Evolutionary conservation across 2,113 vertebrate species (phyloP).

Genomic region (Leucopsar rothschildi): DNA sequence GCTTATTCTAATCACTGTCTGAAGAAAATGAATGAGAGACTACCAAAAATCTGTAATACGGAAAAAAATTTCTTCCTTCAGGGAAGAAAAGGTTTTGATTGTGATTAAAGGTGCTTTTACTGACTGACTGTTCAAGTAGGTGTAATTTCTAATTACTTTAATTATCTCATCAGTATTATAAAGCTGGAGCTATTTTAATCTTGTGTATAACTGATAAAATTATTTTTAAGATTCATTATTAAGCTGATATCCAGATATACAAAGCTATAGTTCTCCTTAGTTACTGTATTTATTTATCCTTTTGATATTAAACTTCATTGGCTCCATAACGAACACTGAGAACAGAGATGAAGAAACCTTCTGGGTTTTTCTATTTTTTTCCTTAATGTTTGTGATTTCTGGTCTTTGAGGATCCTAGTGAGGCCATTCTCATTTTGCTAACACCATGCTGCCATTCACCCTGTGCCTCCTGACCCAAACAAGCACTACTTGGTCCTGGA

Average conservation of each 20-base stretch:
- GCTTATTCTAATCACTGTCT: constrained; percentile 34
- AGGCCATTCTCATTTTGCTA: not conserved
- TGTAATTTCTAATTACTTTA: constrained; percentile 44
- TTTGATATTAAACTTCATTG: not conserved
- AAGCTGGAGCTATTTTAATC: constrained; percentile 20
- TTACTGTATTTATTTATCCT: not conserved
- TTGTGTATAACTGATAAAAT: not conserved
- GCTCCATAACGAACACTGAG: not conserved
- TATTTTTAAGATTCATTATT: not conserved
- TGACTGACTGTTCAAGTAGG: not conserved
- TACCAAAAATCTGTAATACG: not conserved
- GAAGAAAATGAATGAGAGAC: constrained; percentile 24
- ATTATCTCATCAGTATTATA: constrained; percentile 17
- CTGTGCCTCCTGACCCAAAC: not conserved
- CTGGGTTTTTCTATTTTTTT: not conserved
- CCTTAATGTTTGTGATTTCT: not conserved
- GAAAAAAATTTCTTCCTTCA: not conserved
- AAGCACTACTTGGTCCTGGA: not conserved
- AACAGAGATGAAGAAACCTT: not conserved
- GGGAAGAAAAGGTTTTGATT: constrained; percentile 12
- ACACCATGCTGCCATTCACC: not conserved
- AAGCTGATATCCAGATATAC: not conserved
- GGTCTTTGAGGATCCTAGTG: not conserved
- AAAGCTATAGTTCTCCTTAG: not conserved
- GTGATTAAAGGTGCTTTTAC: constrained; percentile 41